A percentile compares a stretch with the other conserved stretches of the same genome.
phyloP scores from a whole-genome alignment of 2,113 vertebrate species.

The Corynorhinus townsendii region DNA sequence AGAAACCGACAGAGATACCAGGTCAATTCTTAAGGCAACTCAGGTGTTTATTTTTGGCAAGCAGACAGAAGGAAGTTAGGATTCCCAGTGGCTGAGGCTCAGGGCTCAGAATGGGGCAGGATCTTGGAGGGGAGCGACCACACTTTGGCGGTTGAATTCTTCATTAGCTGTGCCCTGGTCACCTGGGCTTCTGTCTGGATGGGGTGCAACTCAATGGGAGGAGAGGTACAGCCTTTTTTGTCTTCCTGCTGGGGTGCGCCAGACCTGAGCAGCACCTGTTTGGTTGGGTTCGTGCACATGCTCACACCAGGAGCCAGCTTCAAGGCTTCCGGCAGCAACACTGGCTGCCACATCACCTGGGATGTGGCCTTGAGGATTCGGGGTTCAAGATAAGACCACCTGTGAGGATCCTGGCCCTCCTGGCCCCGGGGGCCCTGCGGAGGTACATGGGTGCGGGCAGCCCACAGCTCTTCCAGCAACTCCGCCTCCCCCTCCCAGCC shows the following conservation, averaged over 20 bases:
- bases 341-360: slow-evolving; percentile 27
- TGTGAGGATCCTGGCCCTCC: neutral
- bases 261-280: neutral
- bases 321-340: slow-evolving; percentile 67
- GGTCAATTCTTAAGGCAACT: neutral
- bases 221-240: fast-evolving
- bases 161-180: neutral
- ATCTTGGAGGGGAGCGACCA: neutral
- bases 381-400: neutral
- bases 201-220: neutral
- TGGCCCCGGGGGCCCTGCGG: neutral
- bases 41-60: slow-evolving; percentile 59
- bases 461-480: slow-evolving; percentile 40
- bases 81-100: neutral
- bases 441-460: fast-evolving
- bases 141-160: neutral
- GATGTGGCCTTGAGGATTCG: neutral
- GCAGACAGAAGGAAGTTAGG: neutral
- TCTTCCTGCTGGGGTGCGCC: neutral
- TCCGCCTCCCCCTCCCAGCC: slow-evolving; percentile 23
- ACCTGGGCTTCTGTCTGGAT: slow-evolving; percentile 33
- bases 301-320: slow-evolving; percentile 78
- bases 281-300: slow-evolving; percentile 39
- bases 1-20: neutral
- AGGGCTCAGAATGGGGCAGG: neutral